Percentiles rank a stretch among this genome's conserved stretches.
These are phyloP conservation scores for Alligator sinensis DNA, from an alignment of 2,113 vertebrate genomes.

Conservation along the genomic window DNA sequence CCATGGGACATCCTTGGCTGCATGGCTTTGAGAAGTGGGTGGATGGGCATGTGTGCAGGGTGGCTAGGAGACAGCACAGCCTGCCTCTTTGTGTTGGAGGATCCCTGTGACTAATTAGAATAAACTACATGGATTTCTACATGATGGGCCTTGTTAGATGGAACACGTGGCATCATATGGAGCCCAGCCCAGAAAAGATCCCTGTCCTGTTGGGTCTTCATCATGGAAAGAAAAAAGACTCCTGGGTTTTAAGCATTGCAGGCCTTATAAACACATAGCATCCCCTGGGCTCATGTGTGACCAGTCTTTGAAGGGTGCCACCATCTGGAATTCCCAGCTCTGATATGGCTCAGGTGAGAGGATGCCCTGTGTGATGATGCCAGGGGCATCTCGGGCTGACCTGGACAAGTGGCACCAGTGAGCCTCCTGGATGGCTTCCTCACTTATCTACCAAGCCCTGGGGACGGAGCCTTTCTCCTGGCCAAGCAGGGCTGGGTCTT, in stretches of 20 bases:
- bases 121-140: no score
- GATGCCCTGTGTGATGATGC: not conserved
- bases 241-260: not conserved
- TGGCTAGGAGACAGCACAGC: no score
- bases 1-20: no score
- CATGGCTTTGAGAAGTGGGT: no score
- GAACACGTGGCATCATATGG: not conserved
- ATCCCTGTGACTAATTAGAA: no score
- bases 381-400: not conserved
- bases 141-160: fast-evolving
- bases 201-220: fast-evolving
- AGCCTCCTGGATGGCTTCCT: not conserved
- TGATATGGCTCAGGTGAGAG: no score
- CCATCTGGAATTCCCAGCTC: no score
- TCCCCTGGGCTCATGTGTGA: no score
- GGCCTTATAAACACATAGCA: not conserved
- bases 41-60: no score
- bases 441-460: not conserved
- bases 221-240: not conserved
- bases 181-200: not conserved
- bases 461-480: not conserved
- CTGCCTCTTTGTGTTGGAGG: no score
- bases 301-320: no score
- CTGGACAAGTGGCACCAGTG: not conserved
- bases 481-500: not conserved